Percentiles rank a stretch among this genome's conserved stretches.
phyloP scores from a whole-genome alignment of 2,113 vertebrate species.

The Gnathonemus echidnorhynchus region DNA sequence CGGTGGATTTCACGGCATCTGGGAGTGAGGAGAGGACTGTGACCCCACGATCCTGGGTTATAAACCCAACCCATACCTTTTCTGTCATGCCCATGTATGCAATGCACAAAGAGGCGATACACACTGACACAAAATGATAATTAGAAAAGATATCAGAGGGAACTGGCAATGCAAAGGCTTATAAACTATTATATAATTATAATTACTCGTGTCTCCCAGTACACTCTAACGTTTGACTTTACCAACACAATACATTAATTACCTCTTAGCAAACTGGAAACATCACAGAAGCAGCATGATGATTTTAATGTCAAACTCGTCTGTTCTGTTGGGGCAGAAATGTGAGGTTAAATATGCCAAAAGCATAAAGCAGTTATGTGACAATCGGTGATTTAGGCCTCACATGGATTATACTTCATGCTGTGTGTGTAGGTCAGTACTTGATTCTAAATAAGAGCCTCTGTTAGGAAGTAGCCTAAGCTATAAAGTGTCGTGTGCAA shows the following conservation, averaged over 20 bases:
- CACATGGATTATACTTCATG: neutral
- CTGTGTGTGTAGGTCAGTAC: neutral
- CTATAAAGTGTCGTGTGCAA: neutral
- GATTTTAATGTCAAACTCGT: neutral
- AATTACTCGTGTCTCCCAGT: neutral
- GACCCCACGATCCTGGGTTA: neutral
- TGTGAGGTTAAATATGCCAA: neutral
- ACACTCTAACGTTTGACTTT: neutral
- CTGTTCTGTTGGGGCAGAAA: neutral
- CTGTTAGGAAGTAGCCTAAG: neutral
- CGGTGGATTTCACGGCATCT: neutral
- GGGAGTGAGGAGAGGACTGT: neutral
- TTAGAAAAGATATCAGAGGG: neutral
- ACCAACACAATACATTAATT: neutral
- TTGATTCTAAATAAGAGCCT: neutral
- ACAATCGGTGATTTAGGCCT: neutral
- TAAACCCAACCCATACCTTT: neutral
- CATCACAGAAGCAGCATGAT: neutral
- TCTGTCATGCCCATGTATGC: neutral
- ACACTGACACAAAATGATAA: neutral
- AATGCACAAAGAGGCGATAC: neutral
- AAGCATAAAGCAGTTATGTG: neutral
- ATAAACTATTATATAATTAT: neutral
- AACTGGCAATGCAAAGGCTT: neutral
- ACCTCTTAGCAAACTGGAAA: neutral